A percentile compares a stretch with the other conserved stretches of the same genome.
Conservation (phyloP, 2,797 vertebrate species). For the Labeo calbasu region DNA sequence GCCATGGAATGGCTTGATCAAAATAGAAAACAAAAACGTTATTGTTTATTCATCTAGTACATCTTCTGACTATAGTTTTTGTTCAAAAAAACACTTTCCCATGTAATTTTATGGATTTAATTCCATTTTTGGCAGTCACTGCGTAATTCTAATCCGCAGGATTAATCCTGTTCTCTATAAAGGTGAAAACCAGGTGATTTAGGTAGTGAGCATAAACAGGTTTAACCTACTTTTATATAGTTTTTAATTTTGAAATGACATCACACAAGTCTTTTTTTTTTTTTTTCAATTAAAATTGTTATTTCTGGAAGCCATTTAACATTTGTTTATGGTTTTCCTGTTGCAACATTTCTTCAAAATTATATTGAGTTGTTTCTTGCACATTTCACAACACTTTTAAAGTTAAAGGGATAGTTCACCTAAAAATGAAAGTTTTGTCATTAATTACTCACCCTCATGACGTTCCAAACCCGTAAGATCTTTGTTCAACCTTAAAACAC, state of each 20-base stretch:
- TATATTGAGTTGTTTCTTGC: not conserved
- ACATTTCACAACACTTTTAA: not conserved
- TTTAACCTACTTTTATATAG: conserved; percentile 26
- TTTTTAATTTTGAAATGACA: conserved; percentile 28
- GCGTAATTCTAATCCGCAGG: not conserved
- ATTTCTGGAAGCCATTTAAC: conserved; percentile 41
- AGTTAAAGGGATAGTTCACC: not conserved
- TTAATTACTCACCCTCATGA: too few relatives aligned
- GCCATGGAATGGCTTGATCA: not conserved
- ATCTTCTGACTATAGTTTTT: not conserved
- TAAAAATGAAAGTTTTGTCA: too few relatives aligned
- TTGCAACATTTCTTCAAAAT: not conserved
- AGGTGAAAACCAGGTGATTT: conserved; percentile 4
- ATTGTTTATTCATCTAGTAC: conserved; percentile 13
- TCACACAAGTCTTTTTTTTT: conserved; percentile 9
- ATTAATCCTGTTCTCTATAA: conserved; percentile 29
- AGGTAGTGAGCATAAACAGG: conserved; percentile 17
- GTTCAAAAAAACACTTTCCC: not conserved
- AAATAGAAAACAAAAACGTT: conserved; percentile 16
- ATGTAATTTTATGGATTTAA: not conserved
- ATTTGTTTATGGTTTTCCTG: not conserved
- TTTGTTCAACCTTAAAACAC: too few relatives aligned
- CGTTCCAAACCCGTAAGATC: too few relatives aligned
- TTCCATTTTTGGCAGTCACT: not conserved
- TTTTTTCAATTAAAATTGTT: conserved; percentile 43